Conservation (phyloP, 1,140 invertebrate species). For the Drosophila pruinosa region DNA sequence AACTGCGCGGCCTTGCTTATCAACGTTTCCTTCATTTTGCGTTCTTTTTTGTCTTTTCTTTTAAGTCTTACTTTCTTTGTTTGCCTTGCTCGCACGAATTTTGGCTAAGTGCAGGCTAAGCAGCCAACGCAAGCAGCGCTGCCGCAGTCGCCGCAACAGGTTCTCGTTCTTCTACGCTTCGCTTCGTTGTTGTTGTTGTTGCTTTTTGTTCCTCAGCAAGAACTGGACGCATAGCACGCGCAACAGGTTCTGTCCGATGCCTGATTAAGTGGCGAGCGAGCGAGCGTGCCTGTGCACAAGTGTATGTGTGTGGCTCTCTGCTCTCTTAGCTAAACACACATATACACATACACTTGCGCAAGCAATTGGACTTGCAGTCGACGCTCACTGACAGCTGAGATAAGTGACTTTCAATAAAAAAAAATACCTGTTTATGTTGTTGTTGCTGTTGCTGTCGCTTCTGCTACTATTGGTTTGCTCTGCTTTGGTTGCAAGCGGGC, state of each 20-base stretch:
- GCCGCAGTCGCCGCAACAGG: slow-evolving; percentile 69
- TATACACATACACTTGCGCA: not conserved
- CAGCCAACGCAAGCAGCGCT: slow-evolving; percentile 31
- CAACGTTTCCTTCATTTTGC: slow-evolving; percentile 50
- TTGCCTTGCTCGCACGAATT: slow-evolving; percentile 61
- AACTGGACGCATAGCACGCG: slow-evolving; percentile 66
- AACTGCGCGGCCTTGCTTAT: slow-evolving; percentile 70
- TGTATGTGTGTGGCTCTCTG: slow-evolving; percentile 20
- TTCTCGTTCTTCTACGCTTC: slow-evolving; percentile 54
- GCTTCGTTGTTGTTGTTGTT: slow-evolving; percentile 23
- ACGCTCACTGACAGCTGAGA: slow-evolving; percentile 55
- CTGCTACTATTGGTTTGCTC: slow-evolving; percentile 41
- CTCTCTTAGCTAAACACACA: slow-evolving; percentile 24
- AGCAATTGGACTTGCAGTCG: slow-evolving; percentile 24
- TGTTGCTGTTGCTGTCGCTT: slow-evolving; percentile 24
- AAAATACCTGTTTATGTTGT: slow-evolving; percentile 66
- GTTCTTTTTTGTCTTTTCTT: slow-evolving; percentile 54
- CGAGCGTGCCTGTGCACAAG: not conserved
- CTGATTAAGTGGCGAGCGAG: slow-evolving; percentile 29
- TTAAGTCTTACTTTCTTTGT: slow-evolving; percentile 63
- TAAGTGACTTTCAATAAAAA: slow-evolving; percentile 73
- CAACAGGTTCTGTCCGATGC: slow-evolving; percentile 68
- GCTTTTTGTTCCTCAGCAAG: slow-evolving; percentile 48
- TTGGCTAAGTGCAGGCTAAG: slow-evolving; percentile 50
- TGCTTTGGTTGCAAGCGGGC: slow-evolving; percentile 29